These are phyloP conservation scores for Microtus ochrogaster DNA, from an alignment of 2,113 vertebrate species.

Conservation along the genomic window DNA sequence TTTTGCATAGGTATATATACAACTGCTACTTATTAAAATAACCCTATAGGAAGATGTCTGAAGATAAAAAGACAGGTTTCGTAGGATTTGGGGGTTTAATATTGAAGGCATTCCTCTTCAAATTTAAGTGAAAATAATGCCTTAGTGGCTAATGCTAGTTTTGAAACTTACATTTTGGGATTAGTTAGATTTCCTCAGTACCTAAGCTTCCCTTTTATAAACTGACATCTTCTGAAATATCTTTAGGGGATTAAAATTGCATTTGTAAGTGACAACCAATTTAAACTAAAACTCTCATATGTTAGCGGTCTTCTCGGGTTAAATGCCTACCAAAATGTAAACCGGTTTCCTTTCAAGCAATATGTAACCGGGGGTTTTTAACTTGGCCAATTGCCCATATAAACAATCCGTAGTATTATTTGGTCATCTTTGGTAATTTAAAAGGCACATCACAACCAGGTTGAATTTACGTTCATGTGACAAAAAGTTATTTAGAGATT, in stretches of 20 bases:
- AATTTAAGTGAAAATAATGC: conserved; percentile 63
- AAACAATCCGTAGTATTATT: conserved; percentile 63
- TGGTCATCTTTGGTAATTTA: conserved; percentile 76
- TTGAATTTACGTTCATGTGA: conserved; percentile 68
- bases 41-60: conserved; percentile 50
- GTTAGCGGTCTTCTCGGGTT: conserved; percentile 55
- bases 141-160: conserved; percentile 46
- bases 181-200: background rate
- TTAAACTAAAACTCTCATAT: conserved; percentile 60
- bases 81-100: background rate
- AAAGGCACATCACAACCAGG: conserved; percentile 68
- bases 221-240: conserved; percentile 57
- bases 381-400: conserved; percentile 50
- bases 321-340: conserved; percentile 65
- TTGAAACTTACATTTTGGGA: conserved; percentile 63
- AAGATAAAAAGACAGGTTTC: conserved; percentile 35
- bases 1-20: conserved; percentile 60
- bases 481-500: conserved; percentile 78
- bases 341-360: conserved; percentile 53
- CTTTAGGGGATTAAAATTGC: conserved; percentile 62
- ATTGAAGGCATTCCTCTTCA: conserved; percentile 3
- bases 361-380: conserved; percentile 67
- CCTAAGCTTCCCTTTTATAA: conserved; percentile 56
- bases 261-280: conserved; percentile 50
- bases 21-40: conserved; percentile 54